A percentile compares a stretch with the other conserved stretches of the same genome.
These are phyloP conservation scores for Anoncus sp. DNA, from an alignment of 2,888 invertebrate genomes.

Conservation along the genomic window DNA sequence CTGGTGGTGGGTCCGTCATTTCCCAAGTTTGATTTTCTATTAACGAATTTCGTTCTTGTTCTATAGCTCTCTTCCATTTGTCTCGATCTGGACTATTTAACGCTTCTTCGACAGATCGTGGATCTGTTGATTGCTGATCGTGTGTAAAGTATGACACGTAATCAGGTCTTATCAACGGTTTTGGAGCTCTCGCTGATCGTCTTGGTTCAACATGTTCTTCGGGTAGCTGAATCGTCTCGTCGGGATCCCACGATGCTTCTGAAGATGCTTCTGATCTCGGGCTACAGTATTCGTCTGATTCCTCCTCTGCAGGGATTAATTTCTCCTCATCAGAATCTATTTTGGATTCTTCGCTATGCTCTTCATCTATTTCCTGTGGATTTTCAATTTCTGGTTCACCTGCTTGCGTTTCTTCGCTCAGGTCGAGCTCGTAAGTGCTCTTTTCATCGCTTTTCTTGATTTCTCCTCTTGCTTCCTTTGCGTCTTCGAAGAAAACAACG, in stretches of 20 bases:
- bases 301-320: too few species aligned
- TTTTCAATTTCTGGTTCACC: too few species aligned
- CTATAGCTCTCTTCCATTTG: conserved; percentile 63
- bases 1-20: conserved; percentile 36
- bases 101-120: conserved; percentile 52
- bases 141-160: conserved; percentile 34
- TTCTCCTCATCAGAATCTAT: too few species aligned
- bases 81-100: conserved; percentile 43
- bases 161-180: background rate
- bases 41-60: conserved; percentile 57
- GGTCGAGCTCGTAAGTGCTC: too few species aligned
- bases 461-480: background rate
- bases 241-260: too few species aligned
- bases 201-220: too few species aligned
- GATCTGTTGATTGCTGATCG: conserved; percentile 18
- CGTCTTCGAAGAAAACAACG: conserved; percentile 54
- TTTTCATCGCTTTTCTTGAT: background rate
- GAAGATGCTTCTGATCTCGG: too few species aligned
- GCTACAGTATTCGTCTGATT: too few species aligned
- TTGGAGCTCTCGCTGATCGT: background rate
- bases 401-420: too few species aligned
- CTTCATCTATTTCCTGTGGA: background rate
- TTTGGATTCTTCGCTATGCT: too few species aligned
- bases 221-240: too few species aligned
- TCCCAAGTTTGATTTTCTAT: conserved; percentile 63